phyloP scores from a whole-genome alignment of 2,888 invertebrate genomes.

The Scelioninae gen. 1 region DNA sequence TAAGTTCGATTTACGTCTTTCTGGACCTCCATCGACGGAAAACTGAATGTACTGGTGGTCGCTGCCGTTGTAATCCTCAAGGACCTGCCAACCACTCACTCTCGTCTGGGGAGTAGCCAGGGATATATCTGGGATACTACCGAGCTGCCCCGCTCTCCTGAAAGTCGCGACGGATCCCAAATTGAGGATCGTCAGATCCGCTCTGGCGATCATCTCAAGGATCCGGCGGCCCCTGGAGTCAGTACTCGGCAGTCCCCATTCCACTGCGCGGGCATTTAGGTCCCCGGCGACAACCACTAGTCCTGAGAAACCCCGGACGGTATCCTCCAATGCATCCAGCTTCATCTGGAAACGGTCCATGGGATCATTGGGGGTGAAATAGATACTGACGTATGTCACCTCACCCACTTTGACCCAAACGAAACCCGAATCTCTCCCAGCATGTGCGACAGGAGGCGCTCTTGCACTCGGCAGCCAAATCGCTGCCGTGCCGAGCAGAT shows the following conservation, averaged over 20 bases:
- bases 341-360: conserved; percentile 44
- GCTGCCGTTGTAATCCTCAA: no score
- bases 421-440: no score
- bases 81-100: no score
- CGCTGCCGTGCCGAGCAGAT: no score
- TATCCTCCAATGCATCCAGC: conserved; percentile 41
- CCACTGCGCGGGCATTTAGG: conserved; percentile 58
- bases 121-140: conserved; percentile 5
- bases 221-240: conserved; percentile 68
- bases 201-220: conserved; percentile 71
- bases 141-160: neutral
- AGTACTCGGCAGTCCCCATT: conserved; percentile 71
- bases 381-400: conserved; percentile 28
- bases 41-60: no score
- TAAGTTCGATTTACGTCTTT: no score
- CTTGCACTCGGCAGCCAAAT: no score
- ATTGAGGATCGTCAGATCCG: neutral
- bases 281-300: conserved; percentile 51
- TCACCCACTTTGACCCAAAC: conserved; percentile 42
- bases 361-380: conserved; percentile 61
- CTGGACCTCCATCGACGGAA: no score
- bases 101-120: no score
- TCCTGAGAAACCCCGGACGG: conserved; percentile 5
- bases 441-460: no score
- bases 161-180: neutral